Conservation (phyloP, 1,140 invertebrate species). For the Caenorhabditis brenneri region DNA sequence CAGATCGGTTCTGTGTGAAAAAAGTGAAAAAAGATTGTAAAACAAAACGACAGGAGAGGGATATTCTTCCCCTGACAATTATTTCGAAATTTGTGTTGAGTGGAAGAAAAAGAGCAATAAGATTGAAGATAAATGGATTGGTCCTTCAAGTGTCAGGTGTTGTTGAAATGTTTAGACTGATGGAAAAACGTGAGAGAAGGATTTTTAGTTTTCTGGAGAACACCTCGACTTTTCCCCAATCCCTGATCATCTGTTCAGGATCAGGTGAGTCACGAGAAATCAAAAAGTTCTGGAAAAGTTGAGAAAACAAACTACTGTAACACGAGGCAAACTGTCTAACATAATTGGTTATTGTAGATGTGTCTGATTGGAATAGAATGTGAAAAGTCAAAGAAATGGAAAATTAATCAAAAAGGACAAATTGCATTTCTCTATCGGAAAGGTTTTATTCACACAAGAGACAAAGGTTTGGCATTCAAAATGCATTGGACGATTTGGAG, state of each 20-base stretch:
- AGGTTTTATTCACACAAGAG: too few species aligned
- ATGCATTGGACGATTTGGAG: too few species aligned
- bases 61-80: not conserved
- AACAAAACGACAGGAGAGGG: slow-evolving; percentile 30
- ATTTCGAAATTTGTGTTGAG: slow-evolving; percentile 1
- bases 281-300: not conserved
- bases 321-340: not conserved
- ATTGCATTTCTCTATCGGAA: too few species aligned
- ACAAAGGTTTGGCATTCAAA: too few species aligned
- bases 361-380: not conserved
- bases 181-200: not conserved
- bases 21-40: slow-evolving; percentile 37
- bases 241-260: not conserved
- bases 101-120: not conserved
- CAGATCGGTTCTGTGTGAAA: not conserved
- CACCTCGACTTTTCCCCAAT: not conserved
- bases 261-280: not conserved
- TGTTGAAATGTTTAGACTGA: slow-evolving; percentile 7
- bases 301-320: not conserved
- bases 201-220: not conserved
- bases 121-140: not conserved
- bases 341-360: not conserved
- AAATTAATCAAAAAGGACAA: not conserved
- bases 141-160: not conserved
- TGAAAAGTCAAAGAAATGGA: not conserved